These are phyloP conservation scores for Astropecten irregularis DNA, from an alignment of 53 echinoderm and acorn worm genomes.

Conservation along the genomic window DNA sequence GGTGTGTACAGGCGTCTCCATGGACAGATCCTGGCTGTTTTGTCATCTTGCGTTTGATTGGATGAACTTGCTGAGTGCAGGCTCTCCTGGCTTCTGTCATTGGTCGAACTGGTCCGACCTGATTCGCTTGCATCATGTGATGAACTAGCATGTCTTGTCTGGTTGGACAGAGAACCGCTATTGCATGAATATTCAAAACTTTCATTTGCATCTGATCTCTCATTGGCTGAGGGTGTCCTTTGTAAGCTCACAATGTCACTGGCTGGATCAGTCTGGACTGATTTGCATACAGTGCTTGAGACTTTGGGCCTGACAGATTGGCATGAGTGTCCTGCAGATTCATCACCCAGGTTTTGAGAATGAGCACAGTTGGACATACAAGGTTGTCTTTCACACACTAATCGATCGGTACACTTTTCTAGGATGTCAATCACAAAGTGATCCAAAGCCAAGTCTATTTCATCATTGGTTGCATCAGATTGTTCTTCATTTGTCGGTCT, in stretches of 20 bases:
- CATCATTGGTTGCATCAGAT: background rate
- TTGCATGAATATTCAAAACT: background rate
- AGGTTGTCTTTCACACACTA: background rate
- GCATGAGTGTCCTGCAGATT: background rate
- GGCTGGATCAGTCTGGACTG: background rate
- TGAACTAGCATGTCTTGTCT: background rate
- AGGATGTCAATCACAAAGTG: conserved; percentile 12
- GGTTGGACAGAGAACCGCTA: background rate
- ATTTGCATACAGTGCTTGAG: background rate
- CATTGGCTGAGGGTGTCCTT: background rate
- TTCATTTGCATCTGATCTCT: background rate
- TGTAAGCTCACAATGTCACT: background rate
- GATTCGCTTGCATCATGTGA: conserved; percentile 2
- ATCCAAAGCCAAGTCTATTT: background rate
- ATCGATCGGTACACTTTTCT: background rate
- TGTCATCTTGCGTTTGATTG: background rate
- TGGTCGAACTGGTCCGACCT: background rate
- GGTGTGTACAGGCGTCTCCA: conserved; percentile 67
- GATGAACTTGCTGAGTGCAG: background rate
- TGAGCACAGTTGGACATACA: no score
- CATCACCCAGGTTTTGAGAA: no score
- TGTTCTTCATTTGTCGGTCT: background rate
- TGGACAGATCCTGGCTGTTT: background rate
- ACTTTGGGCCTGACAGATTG: background rate
- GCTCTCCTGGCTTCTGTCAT: background rate